phyloP scores from a whole-genome alignment of 2,888 invertebrate species.

The Idaea biselata region DNA sequence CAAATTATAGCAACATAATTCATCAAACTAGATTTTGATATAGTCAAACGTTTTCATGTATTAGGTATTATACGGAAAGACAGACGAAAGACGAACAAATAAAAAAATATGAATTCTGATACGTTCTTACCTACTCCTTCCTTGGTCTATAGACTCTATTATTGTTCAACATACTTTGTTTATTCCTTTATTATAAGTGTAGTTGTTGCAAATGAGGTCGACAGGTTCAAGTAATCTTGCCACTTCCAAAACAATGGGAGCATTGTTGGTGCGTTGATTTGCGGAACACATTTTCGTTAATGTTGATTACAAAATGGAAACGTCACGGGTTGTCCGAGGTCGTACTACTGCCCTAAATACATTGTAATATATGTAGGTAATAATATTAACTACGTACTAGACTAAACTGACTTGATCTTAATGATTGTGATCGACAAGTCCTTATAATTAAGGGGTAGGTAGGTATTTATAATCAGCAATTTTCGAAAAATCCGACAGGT shows the following conservation, averaged over 20 bases:
- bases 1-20: no score
- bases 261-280: constrained; percentile 40
- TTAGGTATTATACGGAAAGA: no score
- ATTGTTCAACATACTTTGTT: no score
- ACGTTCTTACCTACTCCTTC: no score
- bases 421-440: no score
- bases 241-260: constrained; percentile 40
- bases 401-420: background rate
- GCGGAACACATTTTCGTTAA: constrained; percentile 39
- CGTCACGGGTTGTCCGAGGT: constrained; percentile 27
- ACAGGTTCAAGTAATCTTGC: constrained; percentile 38
- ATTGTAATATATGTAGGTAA: constrained; percentile 11
- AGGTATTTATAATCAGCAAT: no score
- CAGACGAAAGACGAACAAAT: no score
- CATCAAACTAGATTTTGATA: no score
- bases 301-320: constrained; percentile 34
- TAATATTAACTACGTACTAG: background rate
- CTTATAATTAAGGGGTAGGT: no score
- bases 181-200: constrained; percentile 3
- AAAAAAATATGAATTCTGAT: constrained; percentile 1
- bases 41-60: no score
- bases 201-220: constrained; percentile 32
- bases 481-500: no score
- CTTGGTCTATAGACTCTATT: no score
- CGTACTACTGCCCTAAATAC: constrained; percentile 33